Percentiles rank a stretch among this genome's conserved stretches.
Evolutionary conservation across 2,113 vertebrate genomes (phyloP).

Genomic region (Aphelocoma coerulescens): DNA sequence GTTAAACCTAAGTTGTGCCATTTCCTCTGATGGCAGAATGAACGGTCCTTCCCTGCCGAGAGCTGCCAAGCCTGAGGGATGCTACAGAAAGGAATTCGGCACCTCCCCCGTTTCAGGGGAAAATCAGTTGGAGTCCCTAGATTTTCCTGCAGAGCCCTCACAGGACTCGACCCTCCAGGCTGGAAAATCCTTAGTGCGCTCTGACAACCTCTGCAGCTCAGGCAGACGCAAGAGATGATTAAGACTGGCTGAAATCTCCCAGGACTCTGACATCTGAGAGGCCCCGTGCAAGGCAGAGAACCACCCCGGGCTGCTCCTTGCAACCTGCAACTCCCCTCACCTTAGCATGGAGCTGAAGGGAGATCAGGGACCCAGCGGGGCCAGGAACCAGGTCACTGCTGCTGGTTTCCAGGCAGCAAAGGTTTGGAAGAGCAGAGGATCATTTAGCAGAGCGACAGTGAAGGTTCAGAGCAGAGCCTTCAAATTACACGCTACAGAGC

Average conservation of each 20-base stretch:
- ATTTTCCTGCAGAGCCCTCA: neutral
- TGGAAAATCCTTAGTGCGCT: constrained; percentile 36
- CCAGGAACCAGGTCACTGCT: constrained; percentile 44
- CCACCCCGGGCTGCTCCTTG: neutral
- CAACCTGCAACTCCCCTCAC: constrained; percentile 11
- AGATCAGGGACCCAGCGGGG: neutral
- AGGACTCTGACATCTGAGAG: constrained; percentile 28
- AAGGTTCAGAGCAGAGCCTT: constrained; percentile 60
- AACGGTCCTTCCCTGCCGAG: accelerated
- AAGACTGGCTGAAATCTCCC: constrained; percentile 56
- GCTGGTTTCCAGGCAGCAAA: constrained; percentile 59
- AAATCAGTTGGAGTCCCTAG: neutral
- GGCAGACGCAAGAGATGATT: constrained; percentile 55
- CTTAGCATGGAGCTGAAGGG: neutral
- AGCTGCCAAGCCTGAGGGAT: neutral
- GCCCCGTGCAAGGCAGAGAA: constrained; percentile 4
- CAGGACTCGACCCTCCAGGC: neutral
- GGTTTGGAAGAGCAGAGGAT: constrained; percentile 56
- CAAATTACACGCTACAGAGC: constrained; percentile 64
- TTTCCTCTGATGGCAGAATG: neutral
- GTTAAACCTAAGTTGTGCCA: neutral
- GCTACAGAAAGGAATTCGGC: neutral
- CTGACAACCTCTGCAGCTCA: constrained; percentile 52
- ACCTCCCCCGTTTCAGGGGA: neutral
- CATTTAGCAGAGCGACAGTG: constrained; percentile 52